Percentiles rank a stretch among this genome's conserved stretches.
These are phyloP conservation scores for Lochmaea crataegi DNA, from an alignment of 2,888 invertebrate genomes.

Conservation along the genomic window DNA sequence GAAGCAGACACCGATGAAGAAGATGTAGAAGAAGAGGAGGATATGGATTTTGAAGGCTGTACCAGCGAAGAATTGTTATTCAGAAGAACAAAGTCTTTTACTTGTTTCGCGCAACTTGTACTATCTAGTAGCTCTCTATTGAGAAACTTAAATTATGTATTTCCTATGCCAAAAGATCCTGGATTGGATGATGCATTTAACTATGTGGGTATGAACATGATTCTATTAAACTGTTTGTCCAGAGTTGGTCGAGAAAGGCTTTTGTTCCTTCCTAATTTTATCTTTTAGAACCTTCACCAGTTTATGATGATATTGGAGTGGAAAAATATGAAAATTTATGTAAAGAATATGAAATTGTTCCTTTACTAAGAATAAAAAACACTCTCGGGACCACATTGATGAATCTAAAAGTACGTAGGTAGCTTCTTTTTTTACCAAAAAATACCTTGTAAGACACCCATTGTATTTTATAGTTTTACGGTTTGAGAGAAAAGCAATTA, in stretches of 20 bases:
- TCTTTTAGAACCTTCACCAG: constrained; percentile 52
- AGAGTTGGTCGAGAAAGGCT: no score
- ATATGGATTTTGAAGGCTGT: constrained; percentile 45
- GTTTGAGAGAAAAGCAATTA: constrained; percentile 59
- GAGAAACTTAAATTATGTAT: constrained; percentile 66
- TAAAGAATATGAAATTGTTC: constrained; percentile 60
- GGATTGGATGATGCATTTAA: constrained; percentile 62
- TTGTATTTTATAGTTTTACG: constrained; percentile 57
- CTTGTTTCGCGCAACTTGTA: constrained; percentile 60
- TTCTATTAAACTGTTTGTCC: no score
- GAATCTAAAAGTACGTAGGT: constrained; percentile 58
- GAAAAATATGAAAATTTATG: constrained; percentile 61
- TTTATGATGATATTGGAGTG: constrained; percentile 56
- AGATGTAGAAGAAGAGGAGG: constrained; percentile 24
- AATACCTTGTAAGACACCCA: no score
- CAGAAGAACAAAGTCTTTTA: constrained; percentile 60
- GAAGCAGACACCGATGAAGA: constrained; percentile 7
- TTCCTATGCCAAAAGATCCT: constrained; percentile 62
- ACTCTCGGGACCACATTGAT: constrained; percentile 54
- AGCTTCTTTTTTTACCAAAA: not conserved
- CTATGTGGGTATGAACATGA: constrained; percentile 53
- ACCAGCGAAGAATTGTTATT: constrained; percentile 48
- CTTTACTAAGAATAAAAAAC: constrained; percentile 58
- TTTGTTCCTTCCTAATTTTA: no score
- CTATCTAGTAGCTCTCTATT: constrained; percentile 66